Conservation (phyloP, 2,888 invertebrate genomes). For the Hesperia comma region DNA sequence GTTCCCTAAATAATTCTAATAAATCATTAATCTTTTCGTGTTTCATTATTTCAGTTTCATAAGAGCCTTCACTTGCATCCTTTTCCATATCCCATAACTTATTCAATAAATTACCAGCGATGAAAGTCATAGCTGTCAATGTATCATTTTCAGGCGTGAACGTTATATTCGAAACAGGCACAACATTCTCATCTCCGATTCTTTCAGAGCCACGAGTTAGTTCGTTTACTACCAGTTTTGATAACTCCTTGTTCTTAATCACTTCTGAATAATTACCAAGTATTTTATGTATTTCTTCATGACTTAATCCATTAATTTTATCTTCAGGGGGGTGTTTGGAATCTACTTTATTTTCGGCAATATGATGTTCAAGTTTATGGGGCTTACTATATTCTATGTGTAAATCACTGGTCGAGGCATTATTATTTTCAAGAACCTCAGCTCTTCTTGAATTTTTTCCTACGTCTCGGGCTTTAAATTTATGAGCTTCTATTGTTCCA, state of each 20-base stretch:
- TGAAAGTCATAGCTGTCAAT: slow-evolving; percentile 72
- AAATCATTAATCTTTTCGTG: slow-evolving; percentile 71
- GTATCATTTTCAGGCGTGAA: slow-evolving; percentile 78
- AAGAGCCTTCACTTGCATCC: slow-evolving; percentile 57
- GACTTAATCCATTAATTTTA: slow-evolving; percentile 48
- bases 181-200: slow-evolving; percentile 62
- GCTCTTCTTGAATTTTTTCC: slow-evolving; percentile 54
- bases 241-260: slow-evolving; percentile 63
- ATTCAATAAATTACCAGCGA: slow-evolving; percentile 75
- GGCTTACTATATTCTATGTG: slow-evolving; percentile 66
- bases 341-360: slow-evolving; percentile 71
- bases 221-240: slow-evolving; percentile 72
- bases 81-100: slow-evolving; percentile 76
- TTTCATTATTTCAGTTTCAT: slow-evolving; percentile 65
- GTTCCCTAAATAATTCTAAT: slow-evolving; percentile 72
- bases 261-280: slow-evolving; percentile 60
- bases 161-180: slow-evolving; percentile 70
- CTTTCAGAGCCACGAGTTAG: slow-evolving; percentile 63
- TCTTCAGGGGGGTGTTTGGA: slow-evolving; percentile 50
- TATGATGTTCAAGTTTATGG: slow-evolving; percentile 56
- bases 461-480: slow-evolving; percentile 48
- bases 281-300: slow-evolving; percentile 53
- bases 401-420: slow-evolving; percentile 52
- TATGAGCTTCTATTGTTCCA: slow-evolving; percentile 63
- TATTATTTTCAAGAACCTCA: slow-evolving; percentile 47